These are phyloP conservation scores for Diachasmimorpha longicaudata DNA, from an alignment of 1,140 invertebrate species.

Conservation along the genomic window DNA sequence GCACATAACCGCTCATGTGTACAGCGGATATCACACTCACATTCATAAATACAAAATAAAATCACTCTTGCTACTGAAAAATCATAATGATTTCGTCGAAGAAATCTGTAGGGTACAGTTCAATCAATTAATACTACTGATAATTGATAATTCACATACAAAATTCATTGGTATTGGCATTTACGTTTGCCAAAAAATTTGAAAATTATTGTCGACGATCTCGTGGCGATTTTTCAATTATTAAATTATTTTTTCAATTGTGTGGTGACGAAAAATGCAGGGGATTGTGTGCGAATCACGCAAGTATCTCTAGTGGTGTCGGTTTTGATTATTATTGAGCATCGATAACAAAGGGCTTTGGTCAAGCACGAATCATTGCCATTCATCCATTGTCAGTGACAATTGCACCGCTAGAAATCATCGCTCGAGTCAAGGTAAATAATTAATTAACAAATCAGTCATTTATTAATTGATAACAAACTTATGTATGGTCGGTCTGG, in stretches of 20 bases:
- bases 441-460: neutral
- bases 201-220: neutral
- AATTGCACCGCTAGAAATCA: neutral
- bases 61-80: neutral
- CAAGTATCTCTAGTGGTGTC: neutral
- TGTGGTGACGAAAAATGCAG: neutral
- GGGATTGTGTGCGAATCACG: too few species aligned
- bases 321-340: conserved; percentile 2
- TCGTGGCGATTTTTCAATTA: neutral
- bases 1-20: neutral
- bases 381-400: too few species aligned
- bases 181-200: neutral
- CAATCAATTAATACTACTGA: neutral
- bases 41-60: neutral
- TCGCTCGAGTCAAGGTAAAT: neutral
- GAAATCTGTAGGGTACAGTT: neutral
- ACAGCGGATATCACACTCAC: neutral
- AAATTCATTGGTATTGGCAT: neutral
- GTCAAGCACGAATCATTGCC: neutral
- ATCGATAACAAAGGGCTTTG: neutral
- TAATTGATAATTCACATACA: neutral
- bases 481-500: too few species aligned
- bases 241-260: neutral
- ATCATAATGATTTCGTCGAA: neutral
- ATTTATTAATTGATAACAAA: neutral